A percentile compares a stretch with the other conserved stretches of the same genome.
phyloP scores from a whole-genome alignment of 2,113 vertebrate species.

The Oophaga pumilio region DNA sequence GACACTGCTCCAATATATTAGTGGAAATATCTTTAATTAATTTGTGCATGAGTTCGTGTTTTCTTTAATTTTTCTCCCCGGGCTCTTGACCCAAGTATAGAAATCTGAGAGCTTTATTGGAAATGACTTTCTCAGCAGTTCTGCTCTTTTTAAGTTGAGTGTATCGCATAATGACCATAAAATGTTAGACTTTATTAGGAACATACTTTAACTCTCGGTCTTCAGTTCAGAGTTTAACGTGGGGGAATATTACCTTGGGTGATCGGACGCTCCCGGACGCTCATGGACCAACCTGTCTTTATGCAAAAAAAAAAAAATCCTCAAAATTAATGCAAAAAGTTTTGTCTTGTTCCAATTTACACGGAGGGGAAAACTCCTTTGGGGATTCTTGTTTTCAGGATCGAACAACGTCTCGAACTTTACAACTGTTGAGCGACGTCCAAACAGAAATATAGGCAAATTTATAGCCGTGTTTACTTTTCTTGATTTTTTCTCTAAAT shows the following conservation, averaged over 20 bases:
- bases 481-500: not conserved
- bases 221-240: constrained; percentile 70
- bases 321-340: not conserved
- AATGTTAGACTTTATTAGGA: constrained; percentile 78
- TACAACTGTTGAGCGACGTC: not conserved
- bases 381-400: not conserved
- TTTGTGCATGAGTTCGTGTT: constrained; percentile 77
- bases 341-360: not conserved
- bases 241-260: constrained; percentile 63
- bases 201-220: constrained; percentile 74
- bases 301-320: not conserved
- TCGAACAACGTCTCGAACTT: not conserved
- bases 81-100: constrained; percentile 76
- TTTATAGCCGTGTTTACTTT: not conserved
- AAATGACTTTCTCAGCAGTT: constrained; percentile 77
- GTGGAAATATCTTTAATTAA: constrained; percentile 80
- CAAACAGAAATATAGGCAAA: not conserved
- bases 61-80: constrained; percentile 77
- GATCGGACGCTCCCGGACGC: constrained; percentile 24
- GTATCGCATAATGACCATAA: constrained; percentile 76
- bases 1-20: constrained; percentile 76
- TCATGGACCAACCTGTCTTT: not conserved
- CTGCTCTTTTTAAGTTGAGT: constrained; percentile 76
- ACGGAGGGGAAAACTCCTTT: not conserved
- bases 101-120: constrained; percentile 74